phyloP scores from a whole-genome alignment of 2,113 vertebrate genomes.

The Corythoichthys intestinalis region DNA sequence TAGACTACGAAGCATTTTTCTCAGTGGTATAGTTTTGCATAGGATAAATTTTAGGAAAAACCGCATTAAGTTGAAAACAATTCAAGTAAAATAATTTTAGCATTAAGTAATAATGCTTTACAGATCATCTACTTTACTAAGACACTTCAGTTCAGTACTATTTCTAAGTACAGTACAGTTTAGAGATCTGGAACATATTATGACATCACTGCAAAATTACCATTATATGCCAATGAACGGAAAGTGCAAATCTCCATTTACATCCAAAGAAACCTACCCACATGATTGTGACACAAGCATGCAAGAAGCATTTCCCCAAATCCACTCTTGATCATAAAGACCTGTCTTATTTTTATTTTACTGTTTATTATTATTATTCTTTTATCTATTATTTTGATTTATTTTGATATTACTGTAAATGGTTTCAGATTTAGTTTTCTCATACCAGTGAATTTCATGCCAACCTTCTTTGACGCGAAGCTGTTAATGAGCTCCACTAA shows the following conservation, averaged over 20 bases:
- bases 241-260: background rate
- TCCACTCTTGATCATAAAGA: no score
- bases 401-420: background rate
- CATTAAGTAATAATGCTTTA: no score
- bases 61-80: background rate
- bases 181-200: background rate
- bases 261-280: no score
- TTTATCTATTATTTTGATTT: no score
- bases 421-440: background rate
- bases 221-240: background rate
- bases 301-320: no score
- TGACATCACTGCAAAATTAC: background rate
- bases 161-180: background rate
- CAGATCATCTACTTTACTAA: background rate
- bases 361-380: no score
- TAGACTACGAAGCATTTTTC: background rate
- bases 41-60: no score
- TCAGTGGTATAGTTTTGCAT: background rate
- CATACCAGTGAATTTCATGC: background rate
- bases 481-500: background rate
- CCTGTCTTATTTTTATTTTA: background rate
- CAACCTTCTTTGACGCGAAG: background rate
- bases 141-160: background rate
- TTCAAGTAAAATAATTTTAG: background rate
- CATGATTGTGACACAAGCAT: no score